Conservation (phyloP, 2,797 vertebrate genomes). For the Poeciliopsis turneri region DNA sequence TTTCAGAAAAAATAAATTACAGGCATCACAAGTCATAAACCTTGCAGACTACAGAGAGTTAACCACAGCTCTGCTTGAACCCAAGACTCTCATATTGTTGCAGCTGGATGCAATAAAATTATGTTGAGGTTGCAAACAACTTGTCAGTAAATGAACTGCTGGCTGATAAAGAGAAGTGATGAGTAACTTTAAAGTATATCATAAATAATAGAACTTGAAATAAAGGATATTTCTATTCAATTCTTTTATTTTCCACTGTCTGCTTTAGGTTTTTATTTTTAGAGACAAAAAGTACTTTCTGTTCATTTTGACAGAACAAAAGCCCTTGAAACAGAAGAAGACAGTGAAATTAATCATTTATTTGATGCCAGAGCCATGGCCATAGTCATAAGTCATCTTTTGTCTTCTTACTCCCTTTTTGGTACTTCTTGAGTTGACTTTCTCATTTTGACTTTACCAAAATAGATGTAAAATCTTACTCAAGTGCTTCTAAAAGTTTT, state of each 20-base stretch:
- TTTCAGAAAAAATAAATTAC: slow-evolving; percentile 55
- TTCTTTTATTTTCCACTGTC: slow-evolving; percentile 29
- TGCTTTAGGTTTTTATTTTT: slow-evolving; percentile 29
- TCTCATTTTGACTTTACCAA: slow-evolving; percentile 6
- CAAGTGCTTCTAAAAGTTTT: slow-evolving; percentile 19
- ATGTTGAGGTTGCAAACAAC: slow-evolving; percentile 27
- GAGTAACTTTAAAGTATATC: neutral
- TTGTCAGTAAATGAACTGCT: slow-evolving; percentile 14
- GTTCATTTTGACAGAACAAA: slow-evolving; percentile 31
- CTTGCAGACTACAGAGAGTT: slow-evolving; percentile 33
- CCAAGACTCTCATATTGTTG: slow-evolving; percentile 33
- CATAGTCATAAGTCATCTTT: slow-evolving; percentile 21
- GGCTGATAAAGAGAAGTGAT: neutral
- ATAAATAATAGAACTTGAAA: neutral
- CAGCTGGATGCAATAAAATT: slow-evolving; percentile 61
- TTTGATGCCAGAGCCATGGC: slow-evolving; percentile 10
- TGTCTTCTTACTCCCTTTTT: slow-evolving; percentile 10
- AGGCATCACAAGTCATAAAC: slow-evolving; percentile 53
- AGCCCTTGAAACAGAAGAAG: slow-evolving; percentile 3
- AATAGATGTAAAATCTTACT: slow-evolving; percentile 32
- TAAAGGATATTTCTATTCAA: neutral
- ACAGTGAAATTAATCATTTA: slow-evolving; percentile 29
- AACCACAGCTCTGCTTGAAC: slow-evolving; percentile 35
- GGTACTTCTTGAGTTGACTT: slow-evolving; percentile 8
- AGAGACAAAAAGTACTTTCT: slow-evolving; percentile 21